Evolutionary conservation across 2,888 invertebrate genomes (phyloP).

Genomic region (Thymelicus lineola): DNA sequence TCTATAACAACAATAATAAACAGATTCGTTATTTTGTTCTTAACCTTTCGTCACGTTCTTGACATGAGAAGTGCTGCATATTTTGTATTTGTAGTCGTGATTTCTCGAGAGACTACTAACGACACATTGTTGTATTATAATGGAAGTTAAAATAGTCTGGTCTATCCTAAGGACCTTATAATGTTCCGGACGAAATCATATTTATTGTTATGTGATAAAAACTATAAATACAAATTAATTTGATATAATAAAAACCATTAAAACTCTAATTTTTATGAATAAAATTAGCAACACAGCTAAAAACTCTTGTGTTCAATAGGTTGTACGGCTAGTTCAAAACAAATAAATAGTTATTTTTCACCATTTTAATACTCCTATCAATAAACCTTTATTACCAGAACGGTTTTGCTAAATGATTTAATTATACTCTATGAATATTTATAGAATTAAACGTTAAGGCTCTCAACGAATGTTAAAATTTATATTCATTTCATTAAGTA

Average conservation of each 20-base stretch:
- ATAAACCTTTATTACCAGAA: slow-evolving; percentile 43
- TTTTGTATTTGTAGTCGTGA: slow-evolving; percentile 31
- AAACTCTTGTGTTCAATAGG: neutral
- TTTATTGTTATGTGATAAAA: neutral
- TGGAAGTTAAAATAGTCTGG: neutral
- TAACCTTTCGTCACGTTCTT: slow-evolving; percentile 39
- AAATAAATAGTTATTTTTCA: neutral
- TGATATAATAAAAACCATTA: neutral
- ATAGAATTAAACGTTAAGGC: slow-evolving; percentile 61
- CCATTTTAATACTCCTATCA: neutral
- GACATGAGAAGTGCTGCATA: slow-evolving; percentile 30
- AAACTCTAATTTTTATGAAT: too few relatives aligned
- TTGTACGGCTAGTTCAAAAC: neutral
- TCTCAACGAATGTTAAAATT: slow-evolving; percentile 63
- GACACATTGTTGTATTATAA: slow-evolving; percentile 9
- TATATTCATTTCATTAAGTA: slow-evolving; percentile 53
- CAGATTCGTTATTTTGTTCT: slow-evolving; percentile 33
- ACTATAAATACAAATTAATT: neutral
- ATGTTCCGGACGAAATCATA: neutral
- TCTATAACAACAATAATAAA: slow-evolving; percentile 17
- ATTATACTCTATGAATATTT: slow-evolving; percentile 68
- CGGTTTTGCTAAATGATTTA: slow-evolving; percentile 65
- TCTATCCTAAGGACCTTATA: neutral
- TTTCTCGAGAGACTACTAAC: slow-evolving; percentile 24
- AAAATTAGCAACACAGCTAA: neutral